Conservation (phyloP, 1,140 invertebrate genomes). For the Carcinoscorpius rotundicauda region DNA sequence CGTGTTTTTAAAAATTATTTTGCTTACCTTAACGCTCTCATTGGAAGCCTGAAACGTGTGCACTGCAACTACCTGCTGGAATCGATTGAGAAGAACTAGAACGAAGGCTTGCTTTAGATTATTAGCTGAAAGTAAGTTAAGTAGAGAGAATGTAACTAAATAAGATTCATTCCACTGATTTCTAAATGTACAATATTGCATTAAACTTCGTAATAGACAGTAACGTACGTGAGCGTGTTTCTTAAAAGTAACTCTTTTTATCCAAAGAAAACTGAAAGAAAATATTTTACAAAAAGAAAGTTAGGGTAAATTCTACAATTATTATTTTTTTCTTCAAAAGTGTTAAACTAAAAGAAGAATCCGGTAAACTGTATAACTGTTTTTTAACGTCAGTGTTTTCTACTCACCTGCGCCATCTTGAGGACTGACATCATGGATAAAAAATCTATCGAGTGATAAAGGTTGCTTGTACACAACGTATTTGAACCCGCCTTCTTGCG, state of each 20-base stretch:
- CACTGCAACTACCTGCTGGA: conserved; percentile 45
- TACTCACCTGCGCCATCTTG: conserved; percentile 39
- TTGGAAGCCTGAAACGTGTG: conserved; percentile 43
- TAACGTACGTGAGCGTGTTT: too few relatives aligned
- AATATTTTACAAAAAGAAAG: neutral
- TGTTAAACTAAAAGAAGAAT: too few relatives aligned
- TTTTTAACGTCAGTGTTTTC: neutral
- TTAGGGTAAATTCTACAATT: neutral
- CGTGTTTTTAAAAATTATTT: neutral
- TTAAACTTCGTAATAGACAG: neutral
- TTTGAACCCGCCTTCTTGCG: conserved; percentile 34
- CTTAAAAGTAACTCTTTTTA: neutral
- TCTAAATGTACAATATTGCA: neutral
- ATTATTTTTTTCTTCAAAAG: neutral
- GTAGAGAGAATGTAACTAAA: neutral
- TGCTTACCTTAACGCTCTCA: conserved; percentile 41
- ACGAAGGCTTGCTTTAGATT: conserved; percentile 45
- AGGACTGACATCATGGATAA: conserved; percentile 48
- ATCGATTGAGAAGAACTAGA: conserved; percentile 44
- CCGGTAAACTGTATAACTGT: neutral
- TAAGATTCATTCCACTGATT: neutral
- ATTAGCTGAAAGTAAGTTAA: conserved; percentile 30
- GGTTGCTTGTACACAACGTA: conserved; percentile 54
- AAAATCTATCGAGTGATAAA: conserved; percentile 50
- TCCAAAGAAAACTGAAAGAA: neutral